phyloP scores from a whole-genome alignment of 2,113 vertebrate species.

The Nycticebus coucang region DNA sequence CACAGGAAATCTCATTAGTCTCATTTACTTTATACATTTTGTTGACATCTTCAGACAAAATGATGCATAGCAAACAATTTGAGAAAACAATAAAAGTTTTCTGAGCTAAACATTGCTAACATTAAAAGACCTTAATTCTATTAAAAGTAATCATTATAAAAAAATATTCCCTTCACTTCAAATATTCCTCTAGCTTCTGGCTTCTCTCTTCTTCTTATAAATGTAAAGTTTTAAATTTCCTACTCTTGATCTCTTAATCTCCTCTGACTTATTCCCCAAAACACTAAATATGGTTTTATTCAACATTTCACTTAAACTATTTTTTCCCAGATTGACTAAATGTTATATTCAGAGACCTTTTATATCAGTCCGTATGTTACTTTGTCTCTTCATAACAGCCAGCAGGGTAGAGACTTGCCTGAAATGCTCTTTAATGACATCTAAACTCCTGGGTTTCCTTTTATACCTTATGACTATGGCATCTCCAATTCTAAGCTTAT shows the following conservation, averaged over 20 bases:
- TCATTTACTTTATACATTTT: neutral
- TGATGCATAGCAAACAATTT: neutral
- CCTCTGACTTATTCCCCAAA: neutral
- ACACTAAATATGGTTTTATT: neutral
- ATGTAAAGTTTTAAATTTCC: neutral
- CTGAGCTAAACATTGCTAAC: neutral
- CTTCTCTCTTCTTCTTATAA: neutral
- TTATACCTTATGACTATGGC: neutral
- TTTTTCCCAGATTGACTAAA: conserved; percentile 4
- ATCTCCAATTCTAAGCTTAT: neutral
- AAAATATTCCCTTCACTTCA: neutral
- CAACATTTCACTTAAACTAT: neutral
- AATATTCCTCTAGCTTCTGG: neutral
- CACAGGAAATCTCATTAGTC: neutral
- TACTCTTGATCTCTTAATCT: neutral
- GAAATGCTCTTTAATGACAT: neutral
- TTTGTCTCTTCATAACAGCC: neutral
- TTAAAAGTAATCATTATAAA: neutral
- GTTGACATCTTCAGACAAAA: neutral
- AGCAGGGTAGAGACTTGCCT: neutral
- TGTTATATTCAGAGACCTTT: neutral
- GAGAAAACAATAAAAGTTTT: neutral
- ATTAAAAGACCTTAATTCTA: neutral
- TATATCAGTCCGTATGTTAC: neutral
- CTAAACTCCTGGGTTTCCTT: neutral